phyloP scores from a whole-genome alignment of 2,113 vertebrate species.

The Tor tambroides region DNA sequence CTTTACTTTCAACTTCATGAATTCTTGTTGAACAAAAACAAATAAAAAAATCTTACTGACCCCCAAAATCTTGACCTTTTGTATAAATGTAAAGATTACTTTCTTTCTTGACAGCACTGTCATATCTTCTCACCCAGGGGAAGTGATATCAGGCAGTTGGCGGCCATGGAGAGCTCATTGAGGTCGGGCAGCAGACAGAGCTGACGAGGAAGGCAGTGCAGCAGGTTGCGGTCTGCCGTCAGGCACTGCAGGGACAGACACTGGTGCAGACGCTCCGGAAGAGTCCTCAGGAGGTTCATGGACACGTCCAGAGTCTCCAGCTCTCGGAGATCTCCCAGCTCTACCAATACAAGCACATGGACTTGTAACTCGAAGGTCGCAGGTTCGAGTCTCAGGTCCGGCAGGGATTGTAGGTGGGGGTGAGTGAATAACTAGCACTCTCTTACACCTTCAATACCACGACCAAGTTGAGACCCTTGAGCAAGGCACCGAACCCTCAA shows the following conservation, averaged over 20 bases:
- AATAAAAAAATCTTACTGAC: background rate
- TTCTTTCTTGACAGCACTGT: background rate
- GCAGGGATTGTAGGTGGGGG: too few relatives aligned
- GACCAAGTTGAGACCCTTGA: too few relatives aligned
- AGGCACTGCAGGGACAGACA: slow-evolving; percentile 93
- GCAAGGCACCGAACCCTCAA: too few relatives aligned
- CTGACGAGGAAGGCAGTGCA: slow-evolving; percentile 87
- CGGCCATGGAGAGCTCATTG: slow-evolving; percentile 95
- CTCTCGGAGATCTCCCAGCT: slow-evolving; percentile 91
- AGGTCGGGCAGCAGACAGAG: slow-evolving; percentile 93
- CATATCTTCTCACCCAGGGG: slow-evolving; percentile 83
- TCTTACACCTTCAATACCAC: too few relatives aligned
- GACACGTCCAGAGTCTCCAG: slow-evolving; percentile 94
- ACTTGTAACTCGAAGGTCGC: too few relatives aligned
- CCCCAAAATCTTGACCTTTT: background rate
- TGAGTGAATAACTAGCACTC: too few relatives aligned
- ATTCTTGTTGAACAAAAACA: background rate
- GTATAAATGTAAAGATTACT: background rate
- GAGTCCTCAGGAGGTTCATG: slow-evolving; percentile 85
- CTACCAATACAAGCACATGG: slow-evolving; percentile 68
- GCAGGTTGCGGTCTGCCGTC: slow-evolving; percentile 88
- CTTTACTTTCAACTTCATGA: background rate
- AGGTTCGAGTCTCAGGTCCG: too few relatives aligned
- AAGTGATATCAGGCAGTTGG: slow-evolving; percentile 88
- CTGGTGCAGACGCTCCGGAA: slow-evolving; percentile 88